Conservation (phyloP, 2,797 vertebrate genomes). For the Molossus alvarezi region DNA sequence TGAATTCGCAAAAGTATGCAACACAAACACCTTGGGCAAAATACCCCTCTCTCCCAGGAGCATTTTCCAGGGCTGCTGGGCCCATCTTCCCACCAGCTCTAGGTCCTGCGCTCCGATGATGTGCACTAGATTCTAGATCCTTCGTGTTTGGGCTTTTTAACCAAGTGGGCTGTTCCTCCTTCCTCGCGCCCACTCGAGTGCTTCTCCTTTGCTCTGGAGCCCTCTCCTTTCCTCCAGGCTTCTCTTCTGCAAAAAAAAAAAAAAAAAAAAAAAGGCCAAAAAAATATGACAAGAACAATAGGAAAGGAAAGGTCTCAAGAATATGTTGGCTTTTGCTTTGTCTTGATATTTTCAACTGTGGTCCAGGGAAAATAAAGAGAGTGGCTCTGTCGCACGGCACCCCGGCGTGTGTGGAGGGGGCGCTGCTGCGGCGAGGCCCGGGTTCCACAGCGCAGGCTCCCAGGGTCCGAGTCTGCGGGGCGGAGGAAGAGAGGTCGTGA, state of each 20-base stretch:
- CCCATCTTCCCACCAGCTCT: neutral
- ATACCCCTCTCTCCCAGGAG: neutral
- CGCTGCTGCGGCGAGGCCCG: neutral
- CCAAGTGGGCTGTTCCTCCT: neutral
- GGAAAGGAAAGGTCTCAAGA: slow-evolving; percentile 57
- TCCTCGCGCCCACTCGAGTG: neutral
- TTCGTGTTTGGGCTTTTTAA: neutral
- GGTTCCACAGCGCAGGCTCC: neutral
- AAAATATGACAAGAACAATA: neutral
- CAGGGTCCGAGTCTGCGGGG: neutral
- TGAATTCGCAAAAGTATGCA: neutral
- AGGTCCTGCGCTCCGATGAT: neutral
- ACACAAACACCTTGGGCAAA: neutral
- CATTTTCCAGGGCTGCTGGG: neutral
- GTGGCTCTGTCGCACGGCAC: neutral
- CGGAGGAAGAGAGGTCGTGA: rapidly evolving
- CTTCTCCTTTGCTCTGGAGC: neutral
- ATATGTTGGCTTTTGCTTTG: neutral
- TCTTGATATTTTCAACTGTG: slow-evolving; percentile 3
- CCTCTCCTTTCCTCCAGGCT: neutral
- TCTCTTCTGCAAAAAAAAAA: neutral
- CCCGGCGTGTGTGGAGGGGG: neutral
- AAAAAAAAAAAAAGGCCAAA: neutral
- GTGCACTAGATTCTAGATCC: neutral
- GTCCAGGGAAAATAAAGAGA: neutral